Percentiles rank a stretch among this genome's conserved stretches.
Conservation (phyloP, 1,140 invertebrate genomes). For the Dinothrombium tinctorium region DNA sequence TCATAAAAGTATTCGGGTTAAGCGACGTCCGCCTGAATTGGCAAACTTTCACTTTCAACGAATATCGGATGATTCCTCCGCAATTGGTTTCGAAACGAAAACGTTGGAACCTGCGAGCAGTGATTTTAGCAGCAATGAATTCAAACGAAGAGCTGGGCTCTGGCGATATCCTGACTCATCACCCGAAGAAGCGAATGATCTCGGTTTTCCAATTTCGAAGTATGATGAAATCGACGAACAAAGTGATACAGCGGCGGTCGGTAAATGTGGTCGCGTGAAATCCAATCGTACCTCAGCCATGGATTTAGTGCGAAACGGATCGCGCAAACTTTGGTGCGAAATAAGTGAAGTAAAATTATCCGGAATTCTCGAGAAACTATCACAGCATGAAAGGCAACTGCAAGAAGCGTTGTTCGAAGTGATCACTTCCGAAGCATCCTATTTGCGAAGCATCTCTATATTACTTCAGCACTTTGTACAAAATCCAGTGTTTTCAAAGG, state of each 20-base stretch:
- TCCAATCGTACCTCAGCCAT: constrained; percentile 21
- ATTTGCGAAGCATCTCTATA: constrained; percentile 73
- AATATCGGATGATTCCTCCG: too few species aligned
- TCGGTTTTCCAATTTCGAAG: too few species aligned
- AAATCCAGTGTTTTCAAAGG: constrained; percentile 42
- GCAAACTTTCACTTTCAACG: too few species aligned
- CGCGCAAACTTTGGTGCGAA: constrained; percentile 75
- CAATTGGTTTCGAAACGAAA: too few species aligned
- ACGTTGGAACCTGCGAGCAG: too few species aligned
- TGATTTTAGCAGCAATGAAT: too few species aligned
- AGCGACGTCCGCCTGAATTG: too few species aligned
- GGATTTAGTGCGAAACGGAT: constrained; percentile 35
- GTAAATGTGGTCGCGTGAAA: too few species aligned
- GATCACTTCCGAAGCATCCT: constrained; percentile 85
- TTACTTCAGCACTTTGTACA: constrained; percentile 63
- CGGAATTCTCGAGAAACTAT: constrained; percentile 34
- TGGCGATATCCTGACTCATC: too few species aligned
- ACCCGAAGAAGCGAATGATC: too few species aligned
- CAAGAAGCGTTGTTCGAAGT: constrained; percentile 89
- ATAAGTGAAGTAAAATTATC: constrained; percentile 34
- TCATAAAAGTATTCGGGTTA: too few species aligned
- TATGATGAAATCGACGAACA: not conserved
- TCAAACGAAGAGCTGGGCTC: too few species aligned
- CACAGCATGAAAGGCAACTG: constrained; percentile 41
- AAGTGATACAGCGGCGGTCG: not conserved